These are phyloP conservation scores for Pectinophora gossypiella DNA, from an alignment of 1,140 invertebrate species.

Conservation along the genomic window DNA sequence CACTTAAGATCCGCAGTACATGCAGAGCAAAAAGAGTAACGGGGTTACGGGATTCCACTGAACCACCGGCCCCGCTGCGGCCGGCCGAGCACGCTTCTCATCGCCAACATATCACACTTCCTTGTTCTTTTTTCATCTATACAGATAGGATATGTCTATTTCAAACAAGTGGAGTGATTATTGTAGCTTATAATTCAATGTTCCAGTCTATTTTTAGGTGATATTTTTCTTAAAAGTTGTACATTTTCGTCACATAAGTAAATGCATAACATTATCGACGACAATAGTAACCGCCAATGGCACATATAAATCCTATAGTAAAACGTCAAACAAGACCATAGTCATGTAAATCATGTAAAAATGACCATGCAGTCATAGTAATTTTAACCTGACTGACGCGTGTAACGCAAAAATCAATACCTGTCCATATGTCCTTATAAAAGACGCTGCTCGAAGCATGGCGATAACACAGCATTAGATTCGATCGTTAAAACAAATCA, in stretches of 20 bases:
- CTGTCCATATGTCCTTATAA: constrained; percentile 52
- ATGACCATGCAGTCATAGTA: background rate
- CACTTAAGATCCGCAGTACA: constrained; percentile 46
- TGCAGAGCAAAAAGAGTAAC: constrained; percentile 58
- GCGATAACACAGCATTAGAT: background rate
- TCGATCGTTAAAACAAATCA: background rate
- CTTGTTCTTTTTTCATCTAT: too few relatives aligned
- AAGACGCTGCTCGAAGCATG: constrained; percentile 58
- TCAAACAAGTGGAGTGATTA: too few relatives aligned
- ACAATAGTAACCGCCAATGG: too few relatives aligned
- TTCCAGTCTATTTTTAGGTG: too few relatives aligned
- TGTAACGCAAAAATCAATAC: constrained; percentile 26
- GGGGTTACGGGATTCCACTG: constrained; percentile 50
- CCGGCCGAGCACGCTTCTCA: too few relatives aligned
- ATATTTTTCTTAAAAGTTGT: too few relatives aligned
- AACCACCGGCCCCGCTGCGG: constrained; percentile 10
- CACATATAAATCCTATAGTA: too few relatives aligned
- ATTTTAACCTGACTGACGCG: background rate
- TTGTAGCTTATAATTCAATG: too few relatives aligned
- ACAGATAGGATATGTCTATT: too few relatives aligned
- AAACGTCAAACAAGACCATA: background rate
- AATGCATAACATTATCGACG: too few relatives aligned
- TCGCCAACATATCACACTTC: too few relatives aligned
- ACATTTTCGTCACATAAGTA: too few relatives aligned
- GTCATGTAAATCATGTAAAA: background rate